phyloP scores from a whole-genome alignment of 35 echinoderm and acorn worm genomes.

The Stichopus chloronotus region DNA sequence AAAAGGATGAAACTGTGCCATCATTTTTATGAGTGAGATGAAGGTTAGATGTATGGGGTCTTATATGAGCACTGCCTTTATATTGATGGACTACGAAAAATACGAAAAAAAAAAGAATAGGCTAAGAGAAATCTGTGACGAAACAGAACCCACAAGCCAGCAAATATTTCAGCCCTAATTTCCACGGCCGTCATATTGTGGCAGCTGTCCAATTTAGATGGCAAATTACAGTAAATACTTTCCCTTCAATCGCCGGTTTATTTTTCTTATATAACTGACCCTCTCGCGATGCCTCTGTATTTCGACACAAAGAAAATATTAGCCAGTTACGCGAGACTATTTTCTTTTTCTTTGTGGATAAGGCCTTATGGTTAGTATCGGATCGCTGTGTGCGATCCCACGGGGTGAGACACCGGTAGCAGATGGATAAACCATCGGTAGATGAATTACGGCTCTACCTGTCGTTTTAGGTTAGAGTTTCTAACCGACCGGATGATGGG shows the following conservation, averaged over 20 bases:
- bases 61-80: too few relatives aligned
- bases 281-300: neutral
- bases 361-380: conserved; percentile 19
- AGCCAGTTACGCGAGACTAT: conserved; percentile 33
- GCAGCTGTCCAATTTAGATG: conserved; percentile 51
- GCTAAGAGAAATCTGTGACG: too few relatives aligned
- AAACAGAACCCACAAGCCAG: neutral
- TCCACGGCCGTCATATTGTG: conserved; percentile 1
- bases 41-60: too few relatives aligned
- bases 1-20: too few relatives aligned
- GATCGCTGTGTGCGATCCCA: conserved; percentile 9
- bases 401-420: conserved; percentile 11
- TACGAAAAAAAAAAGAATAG: too few relatives aligned
- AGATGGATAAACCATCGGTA: conserved; percentile 16
- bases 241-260: conserved; percentile 33
- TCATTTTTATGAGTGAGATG: too few relatives aligned
- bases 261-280: conserved; percentile 50
- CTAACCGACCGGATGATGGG: conserved; percentile 27
- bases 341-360: neutral
- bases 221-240: conserved; percentile 50
- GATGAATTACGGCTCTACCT: conserved; percentile 27
- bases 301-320: conserved; percentile 38
- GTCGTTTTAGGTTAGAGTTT: conserved; percentile 46
- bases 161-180: neutral
- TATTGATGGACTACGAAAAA: too few relatives aligned